phyloP scores from a whole-genome alignment of 2,888 invertebrate genomes.

The Apotomis capreana region DNA sequence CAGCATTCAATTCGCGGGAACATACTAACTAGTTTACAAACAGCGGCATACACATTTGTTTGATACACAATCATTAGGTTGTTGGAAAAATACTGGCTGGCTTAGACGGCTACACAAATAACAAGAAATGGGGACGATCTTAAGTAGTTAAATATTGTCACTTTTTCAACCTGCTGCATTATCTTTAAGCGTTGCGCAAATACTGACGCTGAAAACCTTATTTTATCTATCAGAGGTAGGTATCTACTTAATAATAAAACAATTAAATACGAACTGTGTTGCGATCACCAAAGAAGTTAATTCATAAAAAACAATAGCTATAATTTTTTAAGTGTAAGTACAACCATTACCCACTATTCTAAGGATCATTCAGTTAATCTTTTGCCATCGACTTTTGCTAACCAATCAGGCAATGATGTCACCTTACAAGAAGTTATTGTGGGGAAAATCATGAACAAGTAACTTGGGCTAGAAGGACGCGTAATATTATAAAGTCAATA shows the following conservation, averaged over 20 bases:
- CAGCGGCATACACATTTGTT: conserved; percentile 26
- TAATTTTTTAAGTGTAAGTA: too few relatives aligned
- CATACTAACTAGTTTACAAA: conserved; percentile 47
- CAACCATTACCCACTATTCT: too few relatives aligned
- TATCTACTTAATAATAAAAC: neutral
- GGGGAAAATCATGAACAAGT: too few relatives aligned
- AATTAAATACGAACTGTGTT: too few relatives aligned
- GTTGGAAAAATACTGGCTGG: conserved; percentile 18
- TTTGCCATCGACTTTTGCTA: too few relatives aligned
- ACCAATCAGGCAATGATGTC: too few relatives aligned
- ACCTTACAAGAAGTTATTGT: too few relatives aligned
- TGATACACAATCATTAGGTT: conserved; percentile 5
- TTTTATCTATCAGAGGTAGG: neutral
- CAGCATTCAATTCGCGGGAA: conserved; percentile 45
- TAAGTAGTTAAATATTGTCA: conserved; percentile 15
- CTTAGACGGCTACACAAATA: neutral
- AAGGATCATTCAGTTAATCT: too few relatives aligned
- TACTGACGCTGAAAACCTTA: neutral
- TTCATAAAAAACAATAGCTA: too few relatives aligned
- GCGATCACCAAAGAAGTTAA: too few relatives aligned
- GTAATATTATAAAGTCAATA: too few relatives aligned
- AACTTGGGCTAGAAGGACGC: too few relatives aligned
- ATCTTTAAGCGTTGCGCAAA: conserved; percentile 8
- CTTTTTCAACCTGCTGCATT: neutral
- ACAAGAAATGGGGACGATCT: neutral